Conservation (phyloP, 2,113 vertebrate species). For the Thunnus maccoyii region DNA sequence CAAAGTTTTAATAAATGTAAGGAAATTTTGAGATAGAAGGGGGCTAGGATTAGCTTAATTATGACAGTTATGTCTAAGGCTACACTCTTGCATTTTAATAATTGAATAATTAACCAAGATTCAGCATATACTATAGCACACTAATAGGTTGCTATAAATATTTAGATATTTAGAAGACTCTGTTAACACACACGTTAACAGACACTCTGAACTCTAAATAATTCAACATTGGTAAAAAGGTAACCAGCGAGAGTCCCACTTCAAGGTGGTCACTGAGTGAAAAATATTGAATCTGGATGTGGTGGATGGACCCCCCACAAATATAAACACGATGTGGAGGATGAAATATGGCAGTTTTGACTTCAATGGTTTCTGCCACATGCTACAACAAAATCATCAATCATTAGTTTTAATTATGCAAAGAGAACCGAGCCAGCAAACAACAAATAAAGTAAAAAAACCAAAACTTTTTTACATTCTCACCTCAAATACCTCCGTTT, state of each 20-base stretch:
- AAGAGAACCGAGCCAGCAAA: slow-evolving; percentile 40
- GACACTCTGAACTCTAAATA: neutral
- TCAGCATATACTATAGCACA: slow-evolving; percentile 20
- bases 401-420: slow-evolving; percentile 40
- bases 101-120: slow-evolving; percentile 19
- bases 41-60: slow-evolving; percentile 50
- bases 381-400: slow-evolving; percentile 62
- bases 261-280: slow-evolving; percentile 17
- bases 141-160: slow-evolving; percentile 11
- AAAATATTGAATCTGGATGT: slow-evolving; percentile 42
- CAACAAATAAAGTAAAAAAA: slow-evolving; percentile 10
- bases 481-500: neutral
- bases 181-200: slow-evolving; percentile 18
- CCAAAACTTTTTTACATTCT: neutral
- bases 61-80: slow-evolving; percentile 29
- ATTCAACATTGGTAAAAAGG: slow-evolving; percentile 22
- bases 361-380: slow-evolving; percentile 24
- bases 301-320: slow-evolving; percentile 52
- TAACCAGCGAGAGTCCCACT: slow-evolving; percentile 2
- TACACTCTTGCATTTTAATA: slow-evolving; percentile 16
- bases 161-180: slow-evolving; percentile 27
- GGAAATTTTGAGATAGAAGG: slow-evolving; percentile 44
- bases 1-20: slow-evolving; percentile 74
- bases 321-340: slow-evolving; percentile 49
- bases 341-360: slow-evolving; percentile 44